Conservation (phyloP, 2,888 invertebrate genomes). For the Mycalesis mineus region DNA sequence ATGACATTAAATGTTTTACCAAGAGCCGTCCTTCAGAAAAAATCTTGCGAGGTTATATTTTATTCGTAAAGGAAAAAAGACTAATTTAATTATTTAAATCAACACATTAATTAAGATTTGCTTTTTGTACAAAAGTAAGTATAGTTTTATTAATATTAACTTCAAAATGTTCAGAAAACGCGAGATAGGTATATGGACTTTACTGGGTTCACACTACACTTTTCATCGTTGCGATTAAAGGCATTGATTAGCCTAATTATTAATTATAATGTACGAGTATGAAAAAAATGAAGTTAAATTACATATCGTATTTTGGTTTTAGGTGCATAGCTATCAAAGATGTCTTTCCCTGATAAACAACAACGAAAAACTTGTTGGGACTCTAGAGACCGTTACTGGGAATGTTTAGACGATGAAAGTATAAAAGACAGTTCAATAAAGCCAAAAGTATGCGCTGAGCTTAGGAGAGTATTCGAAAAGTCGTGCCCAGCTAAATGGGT, state of each 20-base stretch:
- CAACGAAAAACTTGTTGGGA: slow-evolving; percentile 90
- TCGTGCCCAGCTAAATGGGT: slow-evolving; percentile 93
- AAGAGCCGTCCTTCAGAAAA: background rate
- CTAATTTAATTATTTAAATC: slow-evolving; percentile 9
- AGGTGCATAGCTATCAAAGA: slow-evolving; percentile 48
- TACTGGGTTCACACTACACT: background rate
- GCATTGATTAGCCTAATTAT: background rate
- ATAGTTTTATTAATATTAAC: background rate
- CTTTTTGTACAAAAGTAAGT: slow-evolving; percentile 9
- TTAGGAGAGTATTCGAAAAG: slow-evolving; percentile 85
- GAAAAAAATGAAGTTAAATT: slow-evolving; percentile 3
- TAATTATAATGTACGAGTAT: background rate
- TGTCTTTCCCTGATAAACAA: slow-evolving; percentile 90
- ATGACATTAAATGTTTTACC: too few relatives aligned
- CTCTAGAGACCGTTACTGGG: slow-evolving; percentile 92
- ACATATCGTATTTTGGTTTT: slow-evolving; percentile 22
- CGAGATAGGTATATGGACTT: background rate
- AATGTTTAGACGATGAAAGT: slow-evolving; percentile 86
- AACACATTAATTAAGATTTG: background rate
- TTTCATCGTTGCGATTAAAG: background rate
- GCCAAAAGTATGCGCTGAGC: slow-evolving; percentile 80
- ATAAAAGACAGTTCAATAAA: slow-evolving; percentile 77
- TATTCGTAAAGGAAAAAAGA: slow-evolving; percentile 4
- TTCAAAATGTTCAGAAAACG: background rate
- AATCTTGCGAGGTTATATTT: slow-evolving; percentile 16